Percentiles rank a stretch among this genome's conserved stretches.
phyloP scores from a whole-genome alignment of 1,140 invertebrate genomes.

The Coelopa frigida region DNA sequence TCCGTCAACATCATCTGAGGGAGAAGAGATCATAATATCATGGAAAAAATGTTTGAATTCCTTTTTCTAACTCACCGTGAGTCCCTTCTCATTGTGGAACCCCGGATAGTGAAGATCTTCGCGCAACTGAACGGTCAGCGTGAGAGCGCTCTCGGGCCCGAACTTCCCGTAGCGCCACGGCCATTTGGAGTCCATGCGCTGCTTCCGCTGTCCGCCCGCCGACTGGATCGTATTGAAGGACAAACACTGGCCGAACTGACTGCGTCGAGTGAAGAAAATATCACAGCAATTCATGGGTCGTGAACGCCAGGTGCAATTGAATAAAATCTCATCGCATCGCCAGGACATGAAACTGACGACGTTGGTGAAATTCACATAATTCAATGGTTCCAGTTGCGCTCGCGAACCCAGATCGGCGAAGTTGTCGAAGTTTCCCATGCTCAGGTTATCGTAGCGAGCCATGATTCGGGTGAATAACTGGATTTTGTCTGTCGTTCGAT shows the following conservation, averaged over 20 bases:
- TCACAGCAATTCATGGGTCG: constrained; percentile 20
- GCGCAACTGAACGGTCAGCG: neutral
- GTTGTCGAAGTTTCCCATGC: constrained; percentile 19
- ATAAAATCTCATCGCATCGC: constrained; percentile 28
- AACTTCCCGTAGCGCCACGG: neutral
- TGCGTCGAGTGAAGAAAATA: constrained; percentile 22
- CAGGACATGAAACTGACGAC: constrained; percentile 27
- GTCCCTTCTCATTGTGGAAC: too few relatives aligned
- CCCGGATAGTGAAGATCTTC: too few relatives aligned
- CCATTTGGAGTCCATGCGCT: constrained; percentile 3
- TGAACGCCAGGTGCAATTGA: constrained; percentile 22
- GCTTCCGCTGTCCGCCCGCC: neutral
- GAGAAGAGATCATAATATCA: too few relatives aligned
- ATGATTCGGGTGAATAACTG: constrained; percentile 3
- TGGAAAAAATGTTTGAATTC: too few relatives aligned
- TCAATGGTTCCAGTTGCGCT: constrained; percentile 12
- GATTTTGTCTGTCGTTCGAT: neutral
- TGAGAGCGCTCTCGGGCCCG: constrained; percentile 1
- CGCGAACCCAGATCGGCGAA: constrained; percentile 13
- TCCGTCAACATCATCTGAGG: neutral
- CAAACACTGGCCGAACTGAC: constrained; percentile 18
- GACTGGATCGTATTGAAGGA: constrained; percentile 20
- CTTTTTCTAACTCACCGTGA: too few relatives aligned
- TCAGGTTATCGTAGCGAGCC: constrained; percentile 25
- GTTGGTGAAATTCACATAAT: constrained; percentile 31